Evolutionary conservation across 2,797 vertebrate species (phyloP).

Genomic region (Ctenopoma kingsleyae): DNA sequence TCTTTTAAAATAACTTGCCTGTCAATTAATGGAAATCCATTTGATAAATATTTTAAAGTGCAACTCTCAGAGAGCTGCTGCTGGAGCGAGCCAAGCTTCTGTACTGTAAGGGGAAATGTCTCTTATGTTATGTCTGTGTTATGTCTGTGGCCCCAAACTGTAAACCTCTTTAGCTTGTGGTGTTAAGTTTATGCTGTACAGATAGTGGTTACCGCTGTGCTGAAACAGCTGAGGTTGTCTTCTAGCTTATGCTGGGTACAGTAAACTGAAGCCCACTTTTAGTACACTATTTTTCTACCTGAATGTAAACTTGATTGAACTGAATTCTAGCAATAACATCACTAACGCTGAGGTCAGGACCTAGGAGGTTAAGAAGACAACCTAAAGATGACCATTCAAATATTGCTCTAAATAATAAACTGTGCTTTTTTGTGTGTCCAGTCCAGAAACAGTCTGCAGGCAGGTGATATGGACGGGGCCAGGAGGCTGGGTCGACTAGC

Average conservation of each 20-base stretch:
- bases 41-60: conserved; percentile 55
- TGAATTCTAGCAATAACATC: neutral
- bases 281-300: neutral
- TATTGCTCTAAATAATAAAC: conserved; percentile 1
- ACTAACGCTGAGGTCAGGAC: neutral
- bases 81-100: neutral
- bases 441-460: conserved; percentile 96
- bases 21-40: conserved; percentile 24
- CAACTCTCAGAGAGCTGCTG: conserved; percentile 27
- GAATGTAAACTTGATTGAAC: neutral
- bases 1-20: conserved; percentile 24
- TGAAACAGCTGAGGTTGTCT: neutral
- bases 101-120: neutral
- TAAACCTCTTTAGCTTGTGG: neutral
- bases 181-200: neutral
- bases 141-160: neutral
- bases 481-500: conserved; percentile 93
- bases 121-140: neutral
- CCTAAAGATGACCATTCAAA: neutral
- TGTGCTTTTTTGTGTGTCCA: conserved; percentile 68
- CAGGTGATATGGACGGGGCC: conserved; percentile 93
- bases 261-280: neutral
- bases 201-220: neutral
- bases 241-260: too few relatives aligned
- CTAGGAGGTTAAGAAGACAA: neutral